Base-by-base conservation (phyloP, 2,113 vertebrate genomes). In the Hydrochoerus hydrochaeris region DNA sequence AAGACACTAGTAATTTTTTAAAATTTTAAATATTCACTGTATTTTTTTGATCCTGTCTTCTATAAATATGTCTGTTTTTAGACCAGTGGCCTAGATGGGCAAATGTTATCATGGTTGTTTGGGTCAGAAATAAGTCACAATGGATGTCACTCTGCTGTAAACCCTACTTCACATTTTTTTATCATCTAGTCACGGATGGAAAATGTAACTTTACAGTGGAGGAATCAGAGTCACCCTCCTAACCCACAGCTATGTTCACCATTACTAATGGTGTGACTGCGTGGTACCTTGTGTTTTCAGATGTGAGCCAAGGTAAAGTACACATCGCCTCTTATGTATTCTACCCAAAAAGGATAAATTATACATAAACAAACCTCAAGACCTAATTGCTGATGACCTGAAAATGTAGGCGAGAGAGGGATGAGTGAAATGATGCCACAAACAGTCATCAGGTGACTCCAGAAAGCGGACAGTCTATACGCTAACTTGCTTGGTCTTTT, bases 81-180 rank as follows among this genome's bases (percentile, higher is more conserved):
- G 92, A 35, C 46, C 58, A 82, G 35, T 85, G 71, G 17, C 28
- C 11, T 71, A 52, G 49, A 52, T 44, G 20, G 54, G 28, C 32
- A 93, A 91, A 81, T 80, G 54, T 54, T 54, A 71, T 41, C 30
- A 19, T 1, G 49, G 57, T 41, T 84, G n/a, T 12, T 69, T 58
- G 38, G 60, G 58, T 65, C 32, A 90, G 35, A 88, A 95, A 65
- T 49, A 94, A 96, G n/a, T 52, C 81, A 92, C 11, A 57, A 24
- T 49, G 0, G 73, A 82, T 20, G 10, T 44, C 38, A 60, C 2
- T 63, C 6, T 41, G 52, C 58, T 87, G 85, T 13, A 84, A 95
- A 54, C 8, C 1, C 28, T 94, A 65, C 26, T 83, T 94, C 57
- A 91, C 8, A 67, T 81, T 78, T 32, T 86, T 85, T 83, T 41